Base-by-base conservation (phyloP, 2,888 invertebrate genomes). In the Chromoteleia sp. region DNA sequence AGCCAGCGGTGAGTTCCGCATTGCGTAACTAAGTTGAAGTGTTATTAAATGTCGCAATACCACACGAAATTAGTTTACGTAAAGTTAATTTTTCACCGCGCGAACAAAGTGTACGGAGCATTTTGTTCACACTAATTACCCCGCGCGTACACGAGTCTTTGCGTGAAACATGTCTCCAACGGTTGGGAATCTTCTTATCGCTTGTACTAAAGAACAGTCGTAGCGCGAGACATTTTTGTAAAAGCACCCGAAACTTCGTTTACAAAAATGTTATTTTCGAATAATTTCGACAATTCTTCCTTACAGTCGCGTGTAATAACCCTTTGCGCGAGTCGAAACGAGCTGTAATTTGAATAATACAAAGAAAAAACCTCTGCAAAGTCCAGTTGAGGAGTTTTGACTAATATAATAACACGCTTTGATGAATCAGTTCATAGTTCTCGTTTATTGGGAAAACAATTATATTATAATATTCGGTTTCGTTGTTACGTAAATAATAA, bases 41-140 rank as follows among this genome's bases (percentile, higher is more conserved):
- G 58, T 71, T 78, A 71, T 78, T 71, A 65, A 58, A 65, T 73
- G 63, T 77, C 63, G 56, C 70, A 67, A 70, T 70, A 43, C 61
- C 39, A 43, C 70, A 56, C 61, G 21, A 73, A 71, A 78, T 78
- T 71, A 78, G 78, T 78, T 78, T 78, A 78, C 58, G 58, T 43
- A 63, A 65, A 78, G 77, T 78, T 58, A 63, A 71, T 63, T 78
- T 78, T 71, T 78, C 48, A 77, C 70, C 43, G 45, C 63, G 70
- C 39, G 54, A 70, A 77, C 76, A 77, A 77, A 68, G 48, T 77
- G 63, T 30, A 48, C 30, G 10, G 39, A 58, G 58, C 71, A 68
- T 71, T 71, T 65, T 71, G 71, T 54, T 65, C 71, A 58, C 71
- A 58, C 77, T 71, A 78, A 78, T 78, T 71, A 78, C 59, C 52